Evolutionary conservation across 2,888 invertebrate species (phyloP), one percentile per base, ranked within the genome.

Genomic region (Ptilodon capucinus): DNA sequence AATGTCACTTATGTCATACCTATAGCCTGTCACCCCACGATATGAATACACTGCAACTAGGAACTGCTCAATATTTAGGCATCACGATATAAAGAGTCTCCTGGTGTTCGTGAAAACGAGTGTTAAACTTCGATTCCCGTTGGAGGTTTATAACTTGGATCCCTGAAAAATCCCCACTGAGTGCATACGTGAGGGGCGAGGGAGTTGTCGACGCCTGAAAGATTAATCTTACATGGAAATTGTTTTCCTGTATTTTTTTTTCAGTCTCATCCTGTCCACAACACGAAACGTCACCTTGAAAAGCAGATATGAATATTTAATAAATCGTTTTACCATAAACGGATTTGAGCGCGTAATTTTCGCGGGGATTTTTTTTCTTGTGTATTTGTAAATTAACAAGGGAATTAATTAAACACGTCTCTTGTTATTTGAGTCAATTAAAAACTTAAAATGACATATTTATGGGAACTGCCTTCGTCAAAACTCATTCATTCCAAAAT

Each of bases 141-240:
- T 8, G n/a, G 2, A 39, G 16, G 36, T 44, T 44, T 44, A 0
- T 48, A 16, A 51, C 57, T 71, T 68, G 44, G 5, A 54, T 71
- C 42, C 8, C 47, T 52, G 58, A 64, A 68, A 65, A 54, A 61
- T 48, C 59, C 70, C 57, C 54, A 61, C 65, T 64, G 68, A 71
- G 72, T 70, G 56, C 56, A 61, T 45, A 48, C 51, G 59, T 43
- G 55, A 57, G 62, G 60, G 57, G 54, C 53, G 60, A 66, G 63
- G 57, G 60, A 61, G 66, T 67, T 68, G 76, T 75, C 68, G 72
- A 68, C 71, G 70, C 57, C 73, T 81, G 74, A 80, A 81, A 84
- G 78, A 82, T 86, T 83, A 85, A 84, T 83, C 76, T 81, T 73
- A 76, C 79, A 75, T 73, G 72, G 68, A 79, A 79, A 79, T 81